A percentile compares a stretch with the other conserved stretches of the same genome.
These are phyloP conservation scores for Callinectes sapidus DNA, from an alignment of 2,888 invertebrate species.

Conservation along the genomic window DNA sequence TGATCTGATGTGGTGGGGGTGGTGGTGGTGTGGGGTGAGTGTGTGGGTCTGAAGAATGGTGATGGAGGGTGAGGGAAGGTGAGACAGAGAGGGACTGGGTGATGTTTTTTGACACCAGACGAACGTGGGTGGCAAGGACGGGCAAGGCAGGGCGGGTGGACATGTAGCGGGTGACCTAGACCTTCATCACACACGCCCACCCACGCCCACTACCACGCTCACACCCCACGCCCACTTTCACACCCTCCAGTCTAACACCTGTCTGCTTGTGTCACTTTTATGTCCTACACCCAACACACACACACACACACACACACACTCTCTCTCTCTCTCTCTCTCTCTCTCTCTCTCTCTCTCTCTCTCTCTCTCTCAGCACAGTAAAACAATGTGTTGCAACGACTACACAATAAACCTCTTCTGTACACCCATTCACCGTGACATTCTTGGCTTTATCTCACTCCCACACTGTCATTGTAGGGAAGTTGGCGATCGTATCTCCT, in stretches of 20 bases:
- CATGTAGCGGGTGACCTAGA: slow-evolving; percentile 5
- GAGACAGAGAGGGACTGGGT: neutral
- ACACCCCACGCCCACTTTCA: neutral
- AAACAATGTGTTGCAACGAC: slow-evolving; percentile 18
- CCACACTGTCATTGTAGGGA: slow-evolving; percentile 16
- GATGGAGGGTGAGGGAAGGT: neutral
- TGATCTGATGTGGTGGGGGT: too few relatives aligned
- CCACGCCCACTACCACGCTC: neutral
- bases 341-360: neutral
- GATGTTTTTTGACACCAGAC: neutral
- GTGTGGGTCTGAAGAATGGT: neutral
- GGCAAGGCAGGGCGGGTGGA: neutral
- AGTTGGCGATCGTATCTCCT: neutral
- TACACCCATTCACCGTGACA: neutral
- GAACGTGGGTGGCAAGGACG: neutral
- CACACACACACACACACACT: slow-evolving; percentile 29
- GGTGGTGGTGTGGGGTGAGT: neutral
- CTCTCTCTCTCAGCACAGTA: neutral
- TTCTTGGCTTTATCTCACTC: slow-evolving; percentile 5
- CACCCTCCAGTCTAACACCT: neutral
- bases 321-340: neutral
- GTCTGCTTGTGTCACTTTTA: neutral
- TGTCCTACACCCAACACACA: slow-evolving; percentile 13
- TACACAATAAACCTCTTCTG: slow-evolving; percentile 16
- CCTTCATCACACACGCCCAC: slow-evolving; percentile 6